phyloP scores from a whole-genome alignment of 1,140 invertebrate genomes.

The Zaprionus nigranus region DNA sequence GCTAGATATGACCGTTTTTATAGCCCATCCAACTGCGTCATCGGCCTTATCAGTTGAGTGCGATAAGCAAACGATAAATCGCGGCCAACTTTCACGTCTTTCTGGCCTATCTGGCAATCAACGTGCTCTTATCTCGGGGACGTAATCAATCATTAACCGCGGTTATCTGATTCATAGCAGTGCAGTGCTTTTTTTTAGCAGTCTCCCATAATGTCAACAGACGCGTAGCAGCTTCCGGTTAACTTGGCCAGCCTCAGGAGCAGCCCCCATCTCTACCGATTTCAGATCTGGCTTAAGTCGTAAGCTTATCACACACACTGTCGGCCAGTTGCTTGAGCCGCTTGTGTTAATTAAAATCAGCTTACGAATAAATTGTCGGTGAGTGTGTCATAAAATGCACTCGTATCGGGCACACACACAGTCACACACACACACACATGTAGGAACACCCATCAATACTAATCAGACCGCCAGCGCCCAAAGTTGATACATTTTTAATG shows the following conservation, averaged over 20 bases:
- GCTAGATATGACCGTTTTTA: background rate
- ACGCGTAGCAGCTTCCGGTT: slow-evolving; percentile 61
- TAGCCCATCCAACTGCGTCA: background rate
- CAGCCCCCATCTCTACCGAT: background rate
- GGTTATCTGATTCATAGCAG: slow-evolving; percentile 58
- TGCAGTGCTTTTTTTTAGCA: slow-evolving; percentile 25
- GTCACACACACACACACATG: background rate
- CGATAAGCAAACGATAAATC: slow-evolving; percentile 42
- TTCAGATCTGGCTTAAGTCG: slow-evolving; percentile 32
- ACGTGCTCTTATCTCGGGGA: slow-evolving; percentile 50
- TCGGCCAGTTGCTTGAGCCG: slow-evolving; percentile 24
- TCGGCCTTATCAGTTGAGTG: slow-evolving; percentile 19
- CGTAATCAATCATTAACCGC: slow-evolving; percentile 67
- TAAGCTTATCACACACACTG: slow-evolving; percentile 44
- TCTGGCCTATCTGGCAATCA: slow-evolving; percentile 49
- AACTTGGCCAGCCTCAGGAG: slow-evolving; percentile 7
- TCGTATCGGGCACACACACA: slow-evolving; percentile 22
- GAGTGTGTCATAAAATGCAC: slow-evolving; percentile 64
- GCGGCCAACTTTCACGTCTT: slow-evolving; percentile 44
- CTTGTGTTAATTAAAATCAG: slow-evolving; percentile 50
- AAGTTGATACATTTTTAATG: slow-evolving; percentile 74
- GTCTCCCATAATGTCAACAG: slow-evolving; percentile 34
- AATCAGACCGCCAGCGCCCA: slow-evolving; percentile 60
- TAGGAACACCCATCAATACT: slow-evolving; percentile 58
- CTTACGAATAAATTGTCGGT: slow-evolving; percentile 46